A percentile compares a stretch with the other conserved stretches of the same genome.
These are phyloP conservation scores for Nixonia krombeini DNA, from an alignment of 1,140 invertebrate species.

Conservation along the genomic window DNA sequence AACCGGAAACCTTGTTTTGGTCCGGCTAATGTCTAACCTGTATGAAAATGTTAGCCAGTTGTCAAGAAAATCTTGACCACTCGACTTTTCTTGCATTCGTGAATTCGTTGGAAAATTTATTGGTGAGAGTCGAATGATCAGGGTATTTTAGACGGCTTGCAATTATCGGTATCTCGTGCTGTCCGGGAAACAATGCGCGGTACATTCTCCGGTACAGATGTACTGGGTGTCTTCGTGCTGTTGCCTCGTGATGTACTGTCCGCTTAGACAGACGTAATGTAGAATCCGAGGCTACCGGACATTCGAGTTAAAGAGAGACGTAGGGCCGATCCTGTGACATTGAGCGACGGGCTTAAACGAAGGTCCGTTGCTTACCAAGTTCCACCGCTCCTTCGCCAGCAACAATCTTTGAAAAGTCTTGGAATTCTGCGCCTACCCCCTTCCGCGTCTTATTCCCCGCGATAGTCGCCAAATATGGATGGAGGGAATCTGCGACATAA, in stretches of 20 bases:
- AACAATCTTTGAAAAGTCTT: constrained; percentile 54
- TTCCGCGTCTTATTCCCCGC: constrained; percentile 48
- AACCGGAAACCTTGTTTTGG: too few species aligned
- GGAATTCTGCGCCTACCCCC: constrained; percentile 59
- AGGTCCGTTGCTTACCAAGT: constrained; percentile 51
- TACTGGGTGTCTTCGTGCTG: constrained; percentile 39
- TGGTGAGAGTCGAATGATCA: too few species aligned
- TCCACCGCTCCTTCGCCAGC: constrained; percentile 38
- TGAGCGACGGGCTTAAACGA: constrained; percentile 59
- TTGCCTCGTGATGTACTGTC: constrained; percentile 48
- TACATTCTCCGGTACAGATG: constrained; percentile 37
- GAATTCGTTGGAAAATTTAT: too few species aligned
- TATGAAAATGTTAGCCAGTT: too few species aligned
- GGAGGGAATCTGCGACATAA: constrained; percentile 39
- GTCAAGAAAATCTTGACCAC: too few species aligned
- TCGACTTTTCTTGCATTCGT: too few species aligned
- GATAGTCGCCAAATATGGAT: constrained; percentile 59
- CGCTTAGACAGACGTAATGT: constrained; percentile 51
- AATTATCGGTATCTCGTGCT: constrained; percentile 28
- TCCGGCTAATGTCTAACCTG: too few species aligned
- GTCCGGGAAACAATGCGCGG: constrained; percentile 13
- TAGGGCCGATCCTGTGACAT: constrained; percentile 59
- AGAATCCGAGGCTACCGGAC: constrained; percentile 42
- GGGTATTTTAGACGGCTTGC: constrained; percentile 7
- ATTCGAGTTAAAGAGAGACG: constrained; percentile 61